Evolutionary conservation across 2,113 vertebrate genomes (phyloP).

Genomic region (Bombycilla garrulus): DNA sequence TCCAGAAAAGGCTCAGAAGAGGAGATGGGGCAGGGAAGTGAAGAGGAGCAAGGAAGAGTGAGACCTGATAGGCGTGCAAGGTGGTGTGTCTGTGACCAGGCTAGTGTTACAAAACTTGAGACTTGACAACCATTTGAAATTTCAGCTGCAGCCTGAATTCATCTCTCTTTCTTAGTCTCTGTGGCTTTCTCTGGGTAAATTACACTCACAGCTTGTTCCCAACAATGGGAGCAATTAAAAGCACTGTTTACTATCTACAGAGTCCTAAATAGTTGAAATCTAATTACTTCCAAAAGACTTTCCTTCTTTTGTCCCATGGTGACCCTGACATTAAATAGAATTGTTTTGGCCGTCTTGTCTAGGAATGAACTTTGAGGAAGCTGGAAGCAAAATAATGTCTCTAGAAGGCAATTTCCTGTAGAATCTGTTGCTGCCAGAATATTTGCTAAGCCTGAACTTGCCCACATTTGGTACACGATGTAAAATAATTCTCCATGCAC

Average conservation of each 20-base stretch:
- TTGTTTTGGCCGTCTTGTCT: constrained; percentile 24
- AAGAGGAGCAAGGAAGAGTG: not conserved
- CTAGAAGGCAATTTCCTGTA: constrained; percentile 65
- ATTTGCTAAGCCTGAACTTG: constrained; percentile 53
- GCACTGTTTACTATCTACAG: constrained; percentile 42
- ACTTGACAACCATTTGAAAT: constrained; percentile 12
- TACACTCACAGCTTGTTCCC: not conserved
- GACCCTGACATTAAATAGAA: constrained; percentile 48
- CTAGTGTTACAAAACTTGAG: not conserved
- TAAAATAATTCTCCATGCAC: constrained; percentile 33
- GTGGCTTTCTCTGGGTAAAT: not conserved
- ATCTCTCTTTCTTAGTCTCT: not conserved
- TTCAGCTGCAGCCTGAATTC: constrained; percentile 10
- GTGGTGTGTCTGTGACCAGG: not conserved
- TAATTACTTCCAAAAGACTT: constrained; percentile 65
- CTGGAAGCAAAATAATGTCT: constrained; percentile 56
- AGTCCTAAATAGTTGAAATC: constrained; percentile 38
- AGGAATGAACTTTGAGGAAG: constrained; percentile 56
- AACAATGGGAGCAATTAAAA: constrained; percentile 54
- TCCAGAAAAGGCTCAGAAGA: not conserved
- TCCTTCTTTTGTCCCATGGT: constrained; percentile 54
- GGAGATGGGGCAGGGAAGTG: not conserved
- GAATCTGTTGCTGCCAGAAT: constrained; percentile 31
- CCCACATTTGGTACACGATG: constrained; percentile 62
- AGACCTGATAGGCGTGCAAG: not conserved